Evolutionary conservation across 2,113 vertebrate species (phyloP), one percentile per base, ranked within the genome.

Genomic region (Greenwoodochromis staneri): DNA sequence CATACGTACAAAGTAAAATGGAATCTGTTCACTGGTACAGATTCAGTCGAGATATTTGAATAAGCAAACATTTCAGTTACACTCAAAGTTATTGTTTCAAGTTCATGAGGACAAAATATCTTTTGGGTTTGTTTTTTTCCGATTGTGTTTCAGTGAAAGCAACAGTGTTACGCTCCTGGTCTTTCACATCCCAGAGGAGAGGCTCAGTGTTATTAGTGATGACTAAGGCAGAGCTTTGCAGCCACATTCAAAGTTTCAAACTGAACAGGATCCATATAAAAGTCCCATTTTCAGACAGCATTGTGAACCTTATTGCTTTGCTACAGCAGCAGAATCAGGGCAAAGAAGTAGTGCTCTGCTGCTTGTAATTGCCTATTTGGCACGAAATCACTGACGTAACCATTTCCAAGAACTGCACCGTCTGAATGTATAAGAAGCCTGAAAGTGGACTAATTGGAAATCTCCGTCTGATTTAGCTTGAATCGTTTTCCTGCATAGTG

Each of bases 321-420:
- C 36, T 63, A 24, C 8, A 17, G 29, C n/a, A 85, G 27, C 27
- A 85, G 87, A 87, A 83, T 66, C 45, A 88, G 80, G 17, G 6
- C 81, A 84, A 85, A 45, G 53, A 73, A 47, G 81, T 31, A 31
- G 61, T 36, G 88, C 82, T 10, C 88, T 93, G 91, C 85, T 83
- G 29, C 16, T 38, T 81, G 47, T 89, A 94, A 89, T 91, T 84
- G 31, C 16, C 42, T 80, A 19, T 88, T 81, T 91, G 86, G 81
- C 76, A 61, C 45, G 88, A 80, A 57, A 82, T 76, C 66, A 36
- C 24, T 93, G 85, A 47, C 12, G 14, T 89, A 88, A 94, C 47
- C 80, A 10, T 10, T 90, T 10, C 82, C 2, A 85, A 38, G 84
- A 87, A 81, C n/a, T 17, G 17, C 38, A 57, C 24, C n/a, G 3